Percentiles rank a stretch among this genome's conserved stretches.
Conservation (phyloP, 2,888 invertebrate genomes). For the Augochlorella aurata region DNA sequence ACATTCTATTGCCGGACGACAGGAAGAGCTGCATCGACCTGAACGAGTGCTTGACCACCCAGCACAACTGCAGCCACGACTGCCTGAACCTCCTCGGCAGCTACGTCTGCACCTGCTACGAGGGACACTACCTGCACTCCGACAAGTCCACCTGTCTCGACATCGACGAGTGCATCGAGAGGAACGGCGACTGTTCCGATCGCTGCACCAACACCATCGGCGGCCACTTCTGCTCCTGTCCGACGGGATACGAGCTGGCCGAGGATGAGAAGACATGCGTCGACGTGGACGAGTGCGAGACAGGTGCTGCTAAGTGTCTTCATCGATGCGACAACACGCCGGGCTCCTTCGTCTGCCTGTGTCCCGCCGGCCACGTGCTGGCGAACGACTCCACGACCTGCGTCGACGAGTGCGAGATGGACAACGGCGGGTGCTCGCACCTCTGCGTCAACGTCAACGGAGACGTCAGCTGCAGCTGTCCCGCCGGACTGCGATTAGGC, state of each 20-base stretch:
- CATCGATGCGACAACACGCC: conserved; percentile 82
- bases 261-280: conserved; percentile 78
- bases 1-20: conserved; percentile 78
- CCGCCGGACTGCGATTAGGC: conserved; percentile 79
- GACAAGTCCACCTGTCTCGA: conserved; percentile 79
- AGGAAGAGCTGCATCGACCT: conserved; percentile 82
- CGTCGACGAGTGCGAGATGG: conserved; percentile 83
- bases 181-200: conserved; percentile 83
- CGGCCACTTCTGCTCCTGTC: conserved; percentile 84
- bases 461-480: conserved; percentile 83
- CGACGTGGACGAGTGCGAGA: conserved; percentile 81
- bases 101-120: conserved; percentile 78
- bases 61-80: conserved; percentile 76
- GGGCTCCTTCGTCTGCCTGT: conserved; percentile 78
- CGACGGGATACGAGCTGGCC: conserved; percentile 81
- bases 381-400: conserved; percentile 80
- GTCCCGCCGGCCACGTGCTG: conserved; percentile 78
- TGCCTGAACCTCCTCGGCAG: conserved; percentile 77
- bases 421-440: conserved; percentile 86
- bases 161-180: conserved; percentile 77
- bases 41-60: conserved; percentile 78
- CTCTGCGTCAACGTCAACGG: conserved; percentile 84
- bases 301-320: conserved; percentile 81
- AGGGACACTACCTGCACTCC: conserved; percentile 75
- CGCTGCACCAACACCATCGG: conserved; percentile 83